A percentile compares a stretch with the other conserved stretches of the same genome.
Conservation (phyloP, 2,113 vertebrate genomes). For the Chaetodon trifascialis region DNA sequence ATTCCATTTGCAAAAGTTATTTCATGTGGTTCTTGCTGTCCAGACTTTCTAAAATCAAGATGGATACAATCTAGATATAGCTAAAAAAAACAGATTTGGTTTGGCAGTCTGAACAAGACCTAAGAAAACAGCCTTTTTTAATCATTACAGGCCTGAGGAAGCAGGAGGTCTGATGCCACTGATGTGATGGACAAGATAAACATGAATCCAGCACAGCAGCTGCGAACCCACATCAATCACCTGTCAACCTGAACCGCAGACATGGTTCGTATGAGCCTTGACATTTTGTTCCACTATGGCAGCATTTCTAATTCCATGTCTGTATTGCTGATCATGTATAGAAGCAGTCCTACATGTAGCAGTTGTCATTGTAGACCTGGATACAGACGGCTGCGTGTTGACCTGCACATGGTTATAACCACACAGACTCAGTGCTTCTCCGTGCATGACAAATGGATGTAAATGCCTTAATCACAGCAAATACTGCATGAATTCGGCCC, state of each 20-base stretch:
- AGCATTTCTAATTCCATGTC: not conserved
- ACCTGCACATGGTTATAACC: not conserved
- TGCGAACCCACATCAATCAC: not conserved
- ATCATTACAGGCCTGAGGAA: not conserved
- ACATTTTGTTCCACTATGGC: not conserved
- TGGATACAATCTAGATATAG: too few relatives aligned
- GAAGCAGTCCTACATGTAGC: not conserved
- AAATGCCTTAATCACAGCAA: slow-evolving; percentile 36
- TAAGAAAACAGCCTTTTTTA: not conserved
- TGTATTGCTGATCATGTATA: not conserved
- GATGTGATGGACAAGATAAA: not conserved
- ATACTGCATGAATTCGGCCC: not conserved
- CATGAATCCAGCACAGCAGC: not conserved
- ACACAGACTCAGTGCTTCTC: not conserved
- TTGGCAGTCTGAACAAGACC: not conserved
- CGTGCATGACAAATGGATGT: slow-evolving; percentile 19
- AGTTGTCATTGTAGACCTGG: not conserved
- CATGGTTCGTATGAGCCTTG: not conserved
- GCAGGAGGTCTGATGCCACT: not conserved
- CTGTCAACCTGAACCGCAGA: not conserved
- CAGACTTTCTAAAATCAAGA: too few relatives aligned
- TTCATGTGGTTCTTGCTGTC: too few relatives aligned
- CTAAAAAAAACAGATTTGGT: too few relatives aligned
- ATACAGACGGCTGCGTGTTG: not conserved
- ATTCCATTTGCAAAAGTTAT: too few relatives aligned